Base-by-base conservation (phyloP, 1,140 invertebrate species). In the Oppia nitens region DNA sequence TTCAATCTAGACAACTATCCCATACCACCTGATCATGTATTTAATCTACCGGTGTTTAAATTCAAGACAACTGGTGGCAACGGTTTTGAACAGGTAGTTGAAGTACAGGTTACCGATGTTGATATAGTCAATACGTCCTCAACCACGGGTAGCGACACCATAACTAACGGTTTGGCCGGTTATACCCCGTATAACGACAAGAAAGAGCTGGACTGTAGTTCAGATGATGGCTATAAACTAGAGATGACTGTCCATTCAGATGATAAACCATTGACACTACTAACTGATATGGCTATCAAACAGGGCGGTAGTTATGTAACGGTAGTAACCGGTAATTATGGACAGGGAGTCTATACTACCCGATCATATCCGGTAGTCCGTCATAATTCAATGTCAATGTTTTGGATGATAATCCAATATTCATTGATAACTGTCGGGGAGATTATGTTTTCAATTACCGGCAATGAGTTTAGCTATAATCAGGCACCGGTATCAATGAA, bases 401-500 rank as follows among this genome's bases (percentile, higher is more conserved):
- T 88, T 0, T 87, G 82, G 82, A 75, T 90, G 60, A 68, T 93
- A 17, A 87, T 89, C 0, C 89, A 93, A 68, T 90, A 91, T 68
- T 70, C 91, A 24, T 71, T 91, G 0, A 83, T 94, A 60, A 92
- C 89, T 0, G 74, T 82, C 61, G 89, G 79, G 4, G 86, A 84
- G 72, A 76, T 95, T 25, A 80, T 95, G 75, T 93, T 93, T 69
- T 87, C 85, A 0, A 79, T 95, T 17, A 94, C 88, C 0, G 91
- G 90, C 11, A 75, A 93, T 11, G 84, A 91, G 65, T 95, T 95
- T 72, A 85, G 87, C 0, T 96, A 93, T 69, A 77, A 77, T 27
- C 78, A 83, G 77, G 84, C 90, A 0, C 91, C 91, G 0, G 69
- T 73, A n/a, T 84, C 80, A 60, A 93, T 96, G 89, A 95, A 92